A percentile compares a stretch with the other conserved stretches of the same genome.
phyloP scores from a whole-genome alignment of 2,888 invertebrate genomes.

The Cactoblastis cactorum region DNA sequence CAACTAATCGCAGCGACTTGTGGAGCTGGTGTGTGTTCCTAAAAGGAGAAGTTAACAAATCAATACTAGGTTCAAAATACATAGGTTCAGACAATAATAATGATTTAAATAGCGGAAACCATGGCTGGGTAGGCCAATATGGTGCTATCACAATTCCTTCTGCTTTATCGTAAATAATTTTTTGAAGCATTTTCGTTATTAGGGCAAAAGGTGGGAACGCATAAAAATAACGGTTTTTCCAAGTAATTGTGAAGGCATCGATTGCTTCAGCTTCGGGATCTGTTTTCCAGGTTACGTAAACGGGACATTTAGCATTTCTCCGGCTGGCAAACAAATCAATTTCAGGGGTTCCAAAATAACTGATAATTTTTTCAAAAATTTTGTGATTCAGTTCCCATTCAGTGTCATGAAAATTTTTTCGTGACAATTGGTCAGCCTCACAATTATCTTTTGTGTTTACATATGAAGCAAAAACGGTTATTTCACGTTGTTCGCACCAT shows the following conservation, averaged over 20 bases:
- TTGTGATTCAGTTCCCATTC: slow-evolving; percentile 9
- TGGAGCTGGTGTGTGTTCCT: background rate
- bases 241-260: background rate
- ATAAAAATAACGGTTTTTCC: background rate
- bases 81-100: background rate
- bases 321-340: slow-evolving; percentile 12
- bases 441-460: background rate
- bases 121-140: slow-evolving; percentile 1
- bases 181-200: background rate
- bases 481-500: background rate
- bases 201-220: slow-evolving; percentile 4
- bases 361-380: background rate
- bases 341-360: background rate
- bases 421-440: slow-evolving; percentile 8
- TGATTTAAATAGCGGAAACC: background rate
- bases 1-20: background rate
- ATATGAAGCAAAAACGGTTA: background rate
- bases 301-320: slow-evolving; percentile 8
- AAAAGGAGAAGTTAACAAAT: background rate
- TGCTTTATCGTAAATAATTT: slow-evolving; percentile 3
- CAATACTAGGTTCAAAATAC: background rate
- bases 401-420: background rate
- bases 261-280: background rate
- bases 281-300: background rate
- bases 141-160: slow-evolving; percentile 1